phyloP scores from a whole-genome alignment of 2,888 invertebrate genomes.

The Ferdinandea cuprea region DNA sequence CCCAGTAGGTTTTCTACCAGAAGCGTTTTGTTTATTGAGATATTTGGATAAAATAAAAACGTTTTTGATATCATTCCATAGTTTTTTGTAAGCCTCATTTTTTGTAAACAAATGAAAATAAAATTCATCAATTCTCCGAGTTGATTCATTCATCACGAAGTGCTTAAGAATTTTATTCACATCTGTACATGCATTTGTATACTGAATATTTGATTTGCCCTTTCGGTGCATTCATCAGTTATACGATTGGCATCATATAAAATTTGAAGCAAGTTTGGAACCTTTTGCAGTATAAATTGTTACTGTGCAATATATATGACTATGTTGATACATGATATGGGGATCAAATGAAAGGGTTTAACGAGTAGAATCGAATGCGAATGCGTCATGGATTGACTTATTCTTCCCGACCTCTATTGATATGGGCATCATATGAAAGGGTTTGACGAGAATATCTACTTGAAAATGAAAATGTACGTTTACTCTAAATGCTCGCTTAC shows the following conservation, averaged over 20 bases:
- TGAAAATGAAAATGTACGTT: no score
- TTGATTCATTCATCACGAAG: neutral
- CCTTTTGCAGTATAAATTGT: neutral
- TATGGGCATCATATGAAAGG: no score
- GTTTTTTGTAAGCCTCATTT: neutral
- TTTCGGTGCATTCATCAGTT: no score
- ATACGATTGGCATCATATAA: neutral
- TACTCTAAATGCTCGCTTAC: no score
- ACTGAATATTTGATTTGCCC: neutral
- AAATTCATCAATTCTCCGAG: no score
- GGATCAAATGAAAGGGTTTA: no score
- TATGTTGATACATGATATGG: no score
- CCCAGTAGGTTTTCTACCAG: neutral
- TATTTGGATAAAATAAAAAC: neutral
- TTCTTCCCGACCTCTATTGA: no score
- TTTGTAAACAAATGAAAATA: neutral
- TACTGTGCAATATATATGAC: neutral
- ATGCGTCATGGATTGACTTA: no score
- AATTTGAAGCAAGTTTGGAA: neutral
- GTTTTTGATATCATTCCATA: neutral
- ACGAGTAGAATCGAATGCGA: no score
- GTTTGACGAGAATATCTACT: no score
- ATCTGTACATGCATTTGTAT: neutral
- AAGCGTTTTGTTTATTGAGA: neutral
- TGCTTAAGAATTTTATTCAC: neutral